phyloP scores from a whole-genome alignment of 2,113 vertebrate genomes.

The Rallus limicola region DNA sequence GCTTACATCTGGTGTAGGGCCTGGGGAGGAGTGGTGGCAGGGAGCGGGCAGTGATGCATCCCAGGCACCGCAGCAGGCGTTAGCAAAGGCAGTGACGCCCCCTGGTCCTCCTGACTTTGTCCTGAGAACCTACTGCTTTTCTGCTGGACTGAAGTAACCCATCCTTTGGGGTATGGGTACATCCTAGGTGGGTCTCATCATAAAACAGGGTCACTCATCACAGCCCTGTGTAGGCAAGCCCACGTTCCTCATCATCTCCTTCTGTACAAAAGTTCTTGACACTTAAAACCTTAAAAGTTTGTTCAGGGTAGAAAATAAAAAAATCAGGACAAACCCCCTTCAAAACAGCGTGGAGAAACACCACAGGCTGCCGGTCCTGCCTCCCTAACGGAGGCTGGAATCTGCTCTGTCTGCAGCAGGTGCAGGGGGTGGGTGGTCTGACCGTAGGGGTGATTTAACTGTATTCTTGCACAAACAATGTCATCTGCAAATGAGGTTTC shows the following conservation, averaged over 20 bases:
- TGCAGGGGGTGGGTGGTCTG: neutral
- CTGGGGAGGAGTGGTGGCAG: neutral
- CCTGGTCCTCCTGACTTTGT: neutral
- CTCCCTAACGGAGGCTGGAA: neutral
- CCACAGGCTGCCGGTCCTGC: neutral
- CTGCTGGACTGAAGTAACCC: neutral
- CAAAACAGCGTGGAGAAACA: neutral
- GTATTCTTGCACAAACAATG: neutral
- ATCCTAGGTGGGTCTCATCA: neutral
- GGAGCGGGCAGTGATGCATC: neutral
- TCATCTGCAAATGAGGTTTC: neutral
- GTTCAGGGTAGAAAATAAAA: neutral
- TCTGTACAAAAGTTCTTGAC: neutral
- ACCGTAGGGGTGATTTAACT: neutral
- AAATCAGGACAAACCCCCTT: neutral
- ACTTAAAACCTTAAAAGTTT: neutral
- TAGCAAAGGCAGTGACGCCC: neutral
- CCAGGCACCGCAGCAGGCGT: too few species aligned
- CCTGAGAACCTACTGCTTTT: neutral
- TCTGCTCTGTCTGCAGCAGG: accelerated
- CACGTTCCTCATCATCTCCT: neutral
- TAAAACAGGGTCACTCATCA: neutral
- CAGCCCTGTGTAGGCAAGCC: neutral
- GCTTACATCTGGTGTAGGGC: neutral
- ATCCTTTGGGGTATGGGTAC: neutral